phyloP scores from a whole-genome alignment of 1,140 invertebrate genomes.

The Calliphora vicina region DNA sequence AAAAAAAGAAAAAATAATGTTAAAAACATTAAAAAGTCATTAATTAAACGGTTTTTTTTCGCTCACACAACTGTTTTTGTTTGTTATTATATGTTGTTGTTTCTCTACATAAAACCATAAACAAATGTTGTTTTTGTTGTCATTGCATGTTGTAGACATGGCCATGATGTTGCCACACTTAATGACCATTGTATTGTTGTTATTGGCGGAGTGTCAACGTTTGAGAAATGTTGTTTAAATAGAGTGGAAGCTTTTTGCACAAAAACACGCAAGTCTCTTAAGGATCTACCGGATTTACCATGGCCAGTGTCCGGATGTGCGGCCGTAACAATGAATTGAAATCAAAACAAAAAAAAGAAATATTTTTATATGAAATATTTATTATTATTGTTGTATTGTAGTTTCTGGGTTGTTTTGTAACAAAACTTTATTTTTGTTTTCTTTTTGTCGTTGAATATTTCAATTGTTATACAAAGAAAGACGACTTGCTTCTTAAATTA shows the following conservation, averaged over 20 bases:
- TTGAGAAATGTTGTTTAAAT: constrained; percentile 6
- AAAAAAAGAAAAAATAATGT: background rate
- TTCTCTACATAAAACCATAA: no score
- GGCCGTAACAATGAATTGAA: constrained; percentile 17
- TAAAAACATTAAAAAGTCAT: constrained; percentile 20
- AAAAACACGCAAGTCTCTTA: constrained; percentile 16
- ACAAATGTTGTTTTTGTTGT: no score
- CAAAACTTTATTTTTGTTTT: background rate
- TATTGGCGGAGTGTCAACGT: constrained; percentile 36
- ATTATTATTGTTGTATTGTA: background rate
- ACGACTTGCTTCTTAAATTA: no score
- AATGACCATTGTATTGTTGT: constrained; percentile 36
- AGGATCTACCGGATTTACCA: constrained; percentile 28
- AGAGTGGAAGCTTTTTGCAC: constrained; percentile 35
- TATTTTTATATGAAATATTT: no score
- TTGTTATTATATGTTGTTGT: no score
- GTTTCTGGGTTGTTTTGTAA: background rate
- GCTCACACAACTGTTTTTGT: background rate
- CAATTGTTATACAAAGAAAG: no score
- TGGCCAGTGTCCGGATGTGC: constrained; percentile 34
- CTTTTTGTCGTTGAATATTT: no score
- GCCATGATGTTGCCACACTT: constrained; percentile 31
- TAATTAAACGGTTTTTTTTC: background rate
- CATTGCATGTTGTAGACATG: constrained; percentile 21
- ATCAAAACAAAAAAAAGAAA: background rate